A percentile compares a stretch with the other conserved stretches of the same genome.
Conservation (phyloP, 2,797 vertebrate species). For the Xerus rutilus region DNA sequence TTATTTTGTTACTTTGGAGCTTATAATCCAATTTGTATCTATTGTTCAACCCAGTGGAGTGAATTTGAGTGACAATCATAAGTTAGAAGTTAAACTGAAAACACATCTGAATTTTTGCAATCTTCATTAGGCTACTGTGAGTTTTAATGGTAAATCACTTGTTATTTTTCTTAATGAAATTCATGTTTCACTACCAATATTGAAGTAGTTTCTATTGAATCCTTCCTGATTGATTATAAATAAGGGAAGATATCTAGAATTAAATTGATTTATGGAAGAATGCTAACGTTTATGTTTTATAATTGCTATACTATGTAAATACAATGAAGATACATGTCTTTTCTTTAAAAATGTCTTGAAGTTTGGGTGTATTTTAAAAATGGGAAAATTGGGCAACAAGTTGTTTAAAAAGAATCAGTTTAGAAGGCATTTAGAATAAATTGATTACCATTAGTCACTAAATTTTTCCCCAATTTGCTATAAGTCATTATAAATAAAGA, state of each 20-base stretch:
- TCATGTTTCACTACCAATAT: slow-evolving; percentile 29
- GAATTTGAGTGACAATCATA: slow-evolving; percentile 55
- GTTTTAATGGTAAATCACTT: slow-evolving; percentile 28
- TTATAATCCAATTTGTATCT: slow-evolving; percentile 68
- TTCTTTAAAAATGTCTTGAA: slow-evolving; percentile 13
- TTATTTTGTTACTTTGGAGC: slow-evolving; percentile 58
- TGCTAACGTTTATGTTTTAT: neutral
- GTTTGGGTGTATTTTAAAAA: slow-evolving; percentile 26
- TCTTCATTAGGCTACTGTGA: slow-evolving; percentile 27
- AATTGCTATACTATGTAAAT: slow-evolving; percentile 6
- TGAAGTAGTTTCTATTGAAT: slow-evolving; percentile 21
- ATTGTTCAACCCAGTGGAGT: slow-evolving; percentile 45
- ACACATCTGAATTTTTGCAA: slow-evolving; percentile 14
- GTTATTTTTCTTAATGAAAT: slow-evolving; percentile 57
- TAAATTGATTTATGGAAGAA: slow-evolving; percentile 47
- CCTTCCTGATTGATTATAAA: slow-evolving; percentile 47
- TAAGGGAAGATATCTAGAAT: slow-evolving; percentile 11
- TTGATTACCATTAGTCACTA: neutral
- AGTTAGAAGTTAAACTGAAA: slow-evolving; percentile 52
- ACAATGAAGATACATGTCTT: neutral
- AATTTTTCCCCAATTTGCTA: slow-evolving; percentile 42
- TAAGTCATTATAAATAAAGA: slow-evolving; percentile 36
- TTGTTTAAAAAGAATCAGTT: slow-evolving; percentile 4
- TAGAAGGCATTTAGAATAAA: slow-evolving; percentile 50
- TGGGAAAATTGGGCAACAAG: neutral